A percentile compares a stretch with the other conserved stretches of the same genome.
Evolutionary conservation across 2,888 invertebrate genomes (phyloP).

Genomic region (Microctonus brassicae): DNA sequence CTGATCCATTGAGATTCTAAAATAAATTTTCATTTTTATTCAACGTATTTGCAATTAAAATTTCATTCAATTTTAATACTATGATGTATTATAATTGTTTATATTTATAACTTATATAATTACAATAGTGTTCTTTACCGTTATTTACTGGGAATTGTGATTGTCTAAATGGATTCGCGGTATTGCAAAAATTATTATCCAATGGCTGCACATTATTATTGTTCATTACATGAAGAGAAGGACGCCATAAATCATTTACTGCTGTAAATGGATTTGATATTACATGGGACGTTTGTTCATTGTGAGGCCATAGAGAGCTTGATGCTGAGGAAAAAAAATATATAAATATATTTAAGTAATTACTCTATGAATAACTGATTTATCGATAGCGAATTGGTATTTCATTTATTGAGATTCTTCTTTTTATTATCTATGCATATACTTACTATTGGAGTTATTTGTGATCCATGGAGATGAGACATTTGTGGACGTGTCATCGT

Average conservation of each 20-base stretch:
- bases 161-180: conserved; percentile 65
- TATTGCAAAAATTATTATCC: conserved; percentile 60
- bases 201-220: conserved; percentile 62
- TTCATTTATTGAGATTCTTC: not conserved
- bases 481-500: conserved; percentile 56
- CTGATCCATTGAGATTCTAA: conserved; percentile 59
- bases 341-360: conserved; percentile 1
- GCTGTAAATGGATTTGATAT: conserved; percentile 65
- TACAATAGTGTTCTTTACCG: conserved; percentile 50
- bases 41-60: too few relatives aligned
- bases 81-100: not conserved
- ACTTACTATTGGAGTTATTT: conserved; percentile 47
- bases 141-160: conserved; percentile 61
- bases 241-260: conserved; percentile 60
- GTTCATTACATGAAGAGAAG: conserved; percentile 58
- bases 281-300: conserved; percentile 59
- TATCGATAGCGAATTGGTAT: not conserved
- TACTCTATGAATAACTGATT: not conserved
- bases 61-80: not conserved
- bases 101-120: not conserved
- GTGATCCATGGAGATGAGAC: conserved; percentile 58
- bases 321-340: conserved; percentile 50
- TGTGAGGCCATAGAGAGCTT: conserved; percentile 59
- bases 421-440: too few relatives aligned
- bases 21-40: conserved; percentile 4